Evolutionary conservation across 1,140 invertebrate species (phyloP).

Genomic region (Coelopa frigida): DNA sequence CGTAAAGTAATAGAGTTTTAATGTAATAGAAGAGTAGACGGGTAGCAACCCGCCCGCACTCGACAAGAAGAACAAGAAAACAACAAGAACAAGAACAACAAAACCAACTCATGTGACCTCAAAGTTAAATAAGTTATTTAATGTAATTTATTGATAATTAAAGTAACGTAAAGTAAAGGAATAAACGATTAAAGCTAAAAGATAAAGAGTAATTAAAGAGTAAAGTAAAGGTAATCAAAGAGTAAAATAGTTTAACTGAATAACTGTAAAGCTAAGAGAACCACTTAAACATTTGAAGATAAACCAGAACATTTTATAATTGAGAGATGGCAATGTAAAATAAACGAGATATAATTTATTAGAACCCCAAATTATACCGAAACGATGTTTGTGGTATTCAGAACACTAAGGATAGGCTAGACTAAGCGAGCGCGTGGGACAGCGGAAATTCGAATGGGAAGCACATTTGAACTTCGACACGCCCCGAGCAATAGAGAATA

Average conservation of each 20-base stretch:
- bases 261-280: conserved; percentile 5
- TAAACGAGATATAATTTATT: conserved; percentile 7
- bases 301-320: conserved; percentile 10
- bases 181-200: too few relatives aligned
- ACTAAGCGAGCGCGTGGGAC: too few relatives aligned
- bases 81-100: conserved; percentile 43
- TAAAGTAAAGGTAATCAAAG: conserved; percentile 1
- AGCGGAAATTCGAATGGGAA: too few relatives aligned
- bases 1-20: conserved; percentile 1
- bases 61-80: conserved; percentile 17
- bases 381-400: too few relatives aligned
- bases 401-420: too few relatives aligned
- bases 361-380: too few relatives aligned
- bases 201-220: conserved; percentile 4
- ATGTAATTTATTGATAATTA: conserved; percentile 14
- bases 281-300: background rate
- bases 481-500: too few relatives aligned
- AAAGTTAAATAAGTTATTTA: conserved; percentile 44
- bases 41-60: too few relatives aligned
- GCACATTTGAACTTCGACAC: too few relatives aligned
- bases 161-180: too few relatives aligned
- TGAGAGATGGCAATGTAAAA: conserved; percentile 8
- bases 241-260: conserved; percentile 1
- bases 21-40: conserved; percentile 5
- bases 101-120: conserved; percentile 47